Percentiles rank a stretch among this genome's conserved stretches.
Evolutionary conservation across 2,888 invertebrate species (phyloP).

Genomic region (Stratiomys singularior): DNA sequence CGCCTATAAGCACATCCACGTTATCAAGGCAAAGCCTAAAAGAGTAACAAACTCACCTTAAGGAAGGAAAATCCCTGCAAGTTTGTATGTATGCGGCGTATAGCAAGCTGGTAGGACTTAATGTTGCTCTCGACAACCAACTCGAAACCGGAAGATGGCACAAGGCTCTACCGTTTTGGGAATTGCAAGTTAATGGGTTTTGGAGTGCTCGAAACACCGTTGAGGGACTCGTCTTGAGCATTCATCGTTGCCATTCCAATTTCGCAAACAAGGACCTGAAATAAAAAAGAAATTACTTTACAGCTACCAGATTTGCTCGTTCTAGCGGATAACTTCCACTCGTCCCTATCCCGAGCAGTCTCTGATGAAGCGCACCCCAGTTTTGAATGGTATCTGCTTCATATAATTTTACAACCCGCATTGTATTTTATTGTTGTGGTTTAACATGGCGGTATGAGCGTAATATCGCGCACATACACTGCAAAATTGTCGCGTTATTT

Average conservation of each 20-base stretch:
- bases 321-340: background rate
- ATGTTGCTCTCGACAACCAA: background rate
- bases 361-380: background rate
- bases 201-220: background rate
- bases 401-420: slow-evolving; percentile 35
- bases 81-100: no score
- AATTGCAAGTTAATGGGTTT: slow-evolving; percentile 3
- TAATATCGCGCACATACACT: slow-evolving; percentile 12
- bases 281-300: slow-evolving; percentile 31
- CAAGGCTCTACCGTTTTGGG: background rate
- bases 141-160: background rate
- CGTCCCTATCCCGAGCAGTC: background rate
- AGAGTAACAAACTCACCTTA: no score
- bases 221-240: slow-evolving; percentile 21
- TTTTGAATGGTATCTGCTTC: slow-evolving; percentile 35
- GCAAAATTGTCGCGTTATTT: background rate
- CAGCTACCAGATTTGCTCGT: background rate
- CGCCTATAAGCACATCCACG: no score
- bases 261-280: slow-evolving; percentile 31
- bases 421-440: slow-evolving; percentile 36
- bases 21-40: no score
- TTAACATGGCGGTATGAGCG: slow-evolving; percentile 5
- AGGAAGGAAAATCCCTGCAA: no score
- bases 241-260: background rate
- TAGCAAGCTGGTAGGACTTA: no score